Evolutionary conservation across 1,140 invertebrate species (phyloP).

Genomic region (Philopotamus ludificatus): DNA sequence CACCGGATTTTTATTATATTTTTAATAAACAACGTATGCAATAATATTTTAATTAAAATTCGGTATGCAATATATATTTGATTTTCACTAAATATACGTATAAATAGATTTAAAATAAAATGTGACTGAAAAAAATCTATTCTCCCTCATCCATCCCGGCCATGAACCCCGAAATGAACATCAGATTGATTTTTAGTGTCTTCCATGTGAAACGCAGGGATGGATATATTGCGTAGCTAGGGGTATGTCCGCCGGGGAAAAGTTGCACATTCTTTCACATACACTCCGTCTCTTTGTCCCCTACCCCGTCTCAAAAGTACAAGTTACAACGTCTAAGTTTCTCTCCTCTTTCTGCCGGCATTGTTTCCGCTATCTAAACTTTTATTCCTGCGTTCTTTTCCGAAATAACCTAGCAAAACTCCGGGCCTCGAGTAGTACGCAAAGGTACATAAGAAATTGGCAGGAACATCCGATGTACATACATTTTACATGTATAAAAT

Average conservation of each 20-base stretch:
- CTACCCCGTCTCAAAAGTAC: slow-evolving; percentile 24
- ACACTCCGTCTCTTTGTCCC: slow-evolving; percentile 32
- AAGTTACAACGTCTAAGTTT: slow-evolving; percentile 37
- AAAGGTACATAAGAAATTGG: no score
- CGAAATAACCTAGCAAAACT: slow-evolving; percentile 29
- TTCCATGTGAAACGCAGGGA: neutral
- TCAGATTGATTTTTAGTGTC: slow-evolving; percentile 35
- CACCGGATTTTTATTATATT: no score
- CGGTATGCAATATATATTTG: no score
- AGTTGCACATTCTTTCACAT: slow-evolving; percentile 32
- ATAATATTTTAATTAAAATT: no score
- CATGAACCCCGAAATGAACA: slow-evolving; percentile 32
- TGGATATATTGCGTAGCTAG: slow-evolving; percentile 2
- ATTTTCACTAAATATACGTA: no score
- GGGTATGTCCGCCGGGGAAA: slow-evolving; percentile 21
- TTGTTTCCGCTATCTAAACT: slow-evolving; percentile 38
- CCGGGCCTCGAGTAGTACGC: slow-evolving; percentile 17
- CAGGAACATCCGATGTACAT: no score
- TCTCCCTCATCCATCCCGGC: no score
- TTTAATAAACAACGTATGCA: no score
- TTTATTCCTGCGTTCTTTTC: slow-evolving; percentile 36
- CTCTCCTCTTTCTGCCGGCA: slow-evolving; percentile 28
- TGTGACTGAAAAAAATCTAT: no score
- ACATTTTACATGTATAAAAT: no score
- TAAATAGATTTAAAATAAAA: no score